phyloP scores from a whole-genome alignment of 2,113 vertebrate species.

The Chloropsis cyanopogon region DNA sequence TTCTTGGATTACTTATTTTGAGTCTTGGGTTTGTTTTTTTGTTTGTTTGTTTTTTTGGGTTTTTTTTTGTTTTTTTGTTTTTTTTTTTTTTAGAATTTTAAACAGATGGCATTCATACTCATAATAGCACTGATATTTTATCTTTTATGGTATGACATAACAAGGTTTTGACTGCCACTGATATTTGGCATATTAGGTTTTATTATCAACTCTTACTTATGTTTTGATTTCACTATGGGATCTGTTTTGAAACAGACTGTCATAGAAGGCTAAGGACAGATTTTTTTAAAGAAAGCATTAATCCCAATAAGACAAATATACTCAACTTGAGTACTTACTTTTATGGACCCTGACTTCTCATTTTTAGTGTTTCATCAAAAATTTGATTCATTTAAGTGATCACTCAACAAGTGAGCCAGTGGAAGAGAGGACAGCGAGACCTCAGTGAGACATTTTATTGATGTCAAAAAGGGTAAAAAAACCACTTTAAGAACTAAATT shows the following conservation, averaged over 20 bases:
- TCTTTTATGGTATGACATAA: background rate
- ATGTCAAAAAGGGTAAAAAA: background rate
- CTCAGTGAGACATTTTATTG: background rate
- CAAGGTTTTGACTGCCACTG: background rate
- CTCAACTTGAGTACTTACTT: background rate
- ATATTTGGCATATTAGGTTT: background rate
- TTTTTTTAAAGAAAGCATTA: background rate
- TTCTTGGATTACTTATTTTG: background rate
- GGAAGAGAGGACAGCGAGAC: background rate
- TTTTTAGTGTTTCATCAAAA: background rate
- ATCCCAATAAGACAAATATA: background rate
- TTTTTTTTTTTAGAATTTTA: background rate
- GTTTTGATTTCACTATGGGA: background rate
- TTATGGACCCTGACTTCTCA: background rate
- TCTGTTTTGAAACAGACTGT: conserved; percentile 15
- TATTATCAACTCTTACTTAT: background rate
- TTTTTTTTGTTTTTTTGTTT: background rate
- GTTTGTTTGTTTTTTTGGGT: too few relatives aligned
- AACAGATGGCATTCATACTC: background rate
- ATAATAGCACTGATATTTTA: background rate
- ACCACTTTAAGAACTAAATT: background rate
- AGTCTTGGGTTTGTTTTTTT: too few relatives aligned
- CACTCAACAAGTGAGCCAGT: background rate
- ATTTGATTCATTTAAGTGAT: background rate
- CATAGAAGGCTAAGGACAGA: background rate